These are phyloP conservation scores for Ceratoteleas bidentatus DNA, from an alignment of 1,140 invertebrate species.

Conservation along the genomic window DNA sequence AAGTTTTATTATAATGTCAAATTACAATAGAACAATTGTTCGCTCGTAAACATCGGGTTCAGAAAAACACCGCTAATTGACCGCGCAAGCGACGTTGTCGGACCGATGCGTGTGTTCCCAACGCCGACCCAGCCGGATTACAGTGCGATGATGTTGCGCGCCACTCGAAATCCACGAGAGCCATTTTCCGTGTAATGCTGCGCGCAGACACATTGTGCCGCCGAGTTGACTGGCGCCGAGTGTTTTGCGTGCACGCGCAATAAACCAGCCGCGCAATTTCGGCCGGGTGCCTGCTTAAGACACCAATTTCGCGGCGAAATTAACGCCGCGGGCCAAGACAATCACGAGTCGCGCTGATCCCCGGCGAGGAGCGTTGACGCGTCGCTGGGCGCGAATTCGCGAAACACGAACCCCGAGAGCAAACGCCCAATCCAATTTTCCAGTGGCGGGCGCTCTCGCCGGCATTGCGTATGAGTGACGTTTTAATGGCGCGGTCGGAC, in stretches of 20 bases:
- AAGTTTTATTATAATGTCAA: no score
- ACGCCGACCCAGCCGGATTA: constrained; percentile 44
- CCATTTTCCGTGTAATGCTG: constrained; percentile 54
- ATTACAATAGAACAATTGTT: no score
- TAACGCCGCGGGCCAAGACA: constrained; percentile 29
- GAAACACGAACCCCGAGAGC: constrained; percentile 20
- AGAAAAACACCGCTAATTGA: no score
- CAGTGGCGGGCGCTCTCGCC: constrained; percentile 36
- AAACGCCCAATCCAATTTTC: constrained; percentile 48
- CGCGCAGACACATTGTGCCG: constrained; percentile 36
- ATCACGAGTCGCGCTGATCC: no score
- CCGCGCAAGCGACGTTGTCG: no score
- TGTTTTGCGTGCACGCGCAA: constrained; percentile 50
- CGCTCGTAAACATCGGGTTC: no score
- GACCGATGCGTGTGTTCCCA: constrained; percentile 52
- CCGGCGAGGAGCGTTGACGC: constrained; percentile 9
- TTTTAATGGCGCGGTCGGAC: constrained; percentile 45
- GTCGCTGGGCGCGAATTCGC: constrained; percentile 26
- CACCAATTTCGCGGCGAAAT: constrained; percentile 41
- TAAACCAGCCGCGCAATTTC: constrained; percentile 34
- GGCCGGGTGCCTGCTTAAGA: constrained; percentile 50
- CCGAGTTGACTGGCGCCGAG: constrained; percentile 44
- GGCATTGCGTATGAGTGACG: constrained; percentile 27
- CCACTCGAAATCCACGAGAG: constrained; percentile 56
- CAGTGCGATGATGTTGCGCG: constrained; percentile 39